Evolutionary conservation across 1,140 invertebrate species (phyloP).

Genomic region (Mizuhopecten yessoensis): DNA sequence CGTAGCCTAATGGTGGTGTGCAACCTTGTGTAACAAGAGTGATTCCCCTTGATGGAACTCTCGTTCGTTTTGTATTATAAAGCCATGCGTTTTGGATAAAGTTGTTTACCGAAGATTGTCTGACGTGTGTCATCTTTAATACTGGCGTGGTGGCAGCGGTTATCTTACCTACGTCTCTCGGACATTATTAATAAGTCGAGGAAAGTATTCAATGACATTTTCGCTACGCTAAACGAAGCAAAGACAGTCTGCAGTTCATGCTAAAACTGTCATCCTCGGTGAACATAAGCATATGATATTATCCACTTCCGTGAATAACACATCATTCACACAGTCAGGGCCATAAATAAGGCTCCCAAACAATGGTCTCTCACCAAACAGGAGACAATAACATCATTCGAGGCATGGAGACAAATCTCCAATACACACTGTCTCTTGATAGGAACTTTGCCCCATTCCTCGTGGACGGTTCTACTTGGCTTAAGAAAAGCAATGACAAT

Average conservation of each 20-base stretch:
- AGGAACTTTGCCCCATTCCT: slow-evolving; percentile 62
- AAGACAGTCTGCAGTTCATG: too few relatives aligned
- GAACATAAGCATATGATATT: too few relatives aligned
- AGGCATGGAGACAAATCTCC: slow-evolving; percentile 57
- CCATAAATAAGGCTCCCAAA: slow-evolving; percentile 52
- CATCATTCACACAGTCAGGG: not conserved
- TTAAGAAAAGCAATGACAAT: not conserved
- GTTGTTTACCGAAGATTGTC: too few relatives aligned
- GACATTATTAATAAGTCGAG: too few relatives aligned
- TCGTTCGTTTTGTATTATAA: too few relatives aligned
- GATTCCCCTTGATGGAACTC: too few relatives aligned
- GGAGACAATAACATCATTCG: slow-evolving; percentile 60
- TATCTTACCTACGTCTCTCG: not conserved
- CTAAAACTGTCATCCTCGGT: too few relatives aligned
- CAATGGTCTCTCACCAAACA: slow-evolving; percentile 62
- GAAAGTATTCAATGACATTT: too few relatives aligned
- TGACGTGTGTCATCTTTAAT: too few relatives aligned
- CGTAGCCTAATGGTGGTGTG: too few relatives aligned
- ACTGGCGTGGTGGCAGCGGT: not conserved
- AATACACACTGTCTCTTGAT: slow-evolving; percentile 63
- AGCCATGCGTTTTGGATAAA: too few relatives aligned
- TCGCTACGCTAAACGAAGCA: not conserved
- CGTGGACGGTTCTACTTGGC: slow-evolving; percentile 48
- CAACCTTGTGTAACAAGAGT: too few relatives aligned
- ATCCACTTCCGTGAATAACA: not conserved